Percentiles rank a stretch among this genome's conserved stretches.
These are phyloP conservation scores for Rhizomys pruinosus DNA, from an alignment of 2,113 vertebrate genomes.

Conservation along the genomic window DNA sequence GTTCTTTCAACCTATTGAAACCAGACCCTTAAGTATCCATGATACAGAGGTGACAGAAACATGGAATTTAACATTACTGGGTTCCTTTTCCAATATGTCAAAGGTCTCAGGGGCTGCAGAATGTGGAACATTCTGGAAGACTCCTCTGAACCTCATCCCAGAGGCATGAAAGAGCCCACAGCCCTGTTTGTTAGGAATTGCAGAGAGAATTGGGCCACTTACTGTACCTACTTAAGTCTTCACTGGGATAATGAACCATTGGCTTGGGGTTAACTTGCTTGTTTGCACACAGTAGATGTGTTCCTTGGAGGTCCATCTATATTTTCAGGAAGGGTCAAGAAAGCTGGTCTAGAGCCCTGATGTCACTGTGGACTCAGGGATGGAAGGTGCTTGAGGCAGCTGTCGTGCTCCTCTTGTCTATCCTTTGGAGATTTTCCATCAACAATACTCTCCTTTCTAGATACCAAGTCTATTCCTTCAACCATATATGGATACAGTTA, in stretches of 20 bases:
- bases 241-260: rapidly evolving
- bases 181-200: neutral
- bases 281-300: rapidly evolving
- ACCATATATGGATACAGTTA: neutral
- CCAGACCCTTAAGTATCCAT: neutral
- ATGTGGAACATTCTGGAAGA: neutral
- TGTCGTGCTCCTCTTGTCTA: rapidly evolving
- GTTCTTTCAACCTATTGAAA: neutral
- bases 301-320: too few relatives aligned
- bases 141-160: too few relatives aligned
- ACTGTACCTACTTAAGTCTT: rapidly evolving
- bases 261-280: neutral
- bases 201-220: neutral
- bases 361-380: neutral
- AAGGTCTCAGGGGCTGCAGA: neutral
- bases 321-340: neutral
- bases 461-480: neutral
- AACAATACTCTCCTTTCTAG: neutral
- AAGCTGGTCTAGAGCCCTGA: too few relatives aligned
- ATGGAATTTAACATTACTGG: neutral
- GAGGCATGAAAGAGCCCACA: neutral
- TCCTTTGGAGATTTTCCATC: neutral
- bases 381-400: rapidly evolving
- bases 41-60: too few relatives aligned
- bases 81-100: neutral